phyloP scores from a whole-genome alignment of 1,140 invertebrate genomes.

The Eciton burchellii region DNA sequence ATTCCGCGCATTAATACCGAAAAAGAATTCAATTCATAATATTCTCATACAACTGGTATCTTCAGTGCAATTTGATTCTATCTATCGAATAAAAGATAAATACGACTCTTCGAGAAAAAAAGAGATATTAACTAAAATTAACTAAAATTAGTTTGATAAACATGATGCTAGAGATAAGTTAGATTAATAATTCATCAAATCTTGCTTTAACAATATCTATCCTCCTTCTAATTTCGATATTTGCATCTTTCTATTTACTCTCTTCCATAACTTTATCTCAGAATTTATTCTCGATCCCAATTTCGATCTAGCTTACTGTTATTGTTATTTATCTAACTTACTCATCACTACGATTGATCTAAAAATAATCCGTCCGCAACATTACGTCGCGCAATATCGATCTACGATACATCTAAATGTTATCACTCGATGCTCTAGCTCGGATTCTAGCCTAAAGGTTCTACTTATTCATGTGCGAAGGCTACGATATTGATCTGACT shows the following conservation, averaged over 20 bases:
- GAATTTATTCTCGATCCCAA: background rate
- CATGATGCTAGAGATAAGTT: too few relatives aligned
- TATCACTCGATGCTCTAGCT: constrained; percentile 5
- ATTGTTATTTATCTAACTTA: background rate
- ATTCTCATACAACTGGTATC: too few relatives aligned
- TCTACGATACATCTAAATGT: background rate
- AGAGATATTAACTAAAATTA: too few relatives aligned
- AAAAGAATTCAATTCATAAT: background rate
- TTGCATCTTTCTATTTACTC: background rate
- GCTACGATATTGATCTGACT: constrained; percentile 29
- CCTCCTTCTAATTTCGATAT: too few relatives aligned
- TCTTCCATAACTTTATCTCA: background rate
- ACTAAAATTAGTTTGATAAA: too few relatives aligned
- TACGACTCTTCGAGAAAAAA: too few relatives aligned
- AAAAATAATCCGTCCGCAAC: background rate
- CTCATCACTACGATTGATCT: too few relatives aligned
- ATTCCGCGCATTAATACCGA: background rate
- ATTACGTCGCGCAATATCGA: background rate
- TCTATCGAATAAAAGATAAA: too few relatives aligned
- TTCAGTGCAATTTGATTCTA: too few relatives aligned
- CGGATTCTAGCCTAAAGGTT: background rate
- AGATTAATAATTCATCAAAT: too few relatives aligned
- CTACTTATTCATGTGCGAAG: constrained; percentile 4
- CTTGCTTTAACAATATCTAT: too few relatives aligned
- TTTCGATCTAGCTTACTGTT: background rate